Base-by-base conservation (phyloP, 1,140 invertebrate species). In the Globodera ellingtonae region DNA sequence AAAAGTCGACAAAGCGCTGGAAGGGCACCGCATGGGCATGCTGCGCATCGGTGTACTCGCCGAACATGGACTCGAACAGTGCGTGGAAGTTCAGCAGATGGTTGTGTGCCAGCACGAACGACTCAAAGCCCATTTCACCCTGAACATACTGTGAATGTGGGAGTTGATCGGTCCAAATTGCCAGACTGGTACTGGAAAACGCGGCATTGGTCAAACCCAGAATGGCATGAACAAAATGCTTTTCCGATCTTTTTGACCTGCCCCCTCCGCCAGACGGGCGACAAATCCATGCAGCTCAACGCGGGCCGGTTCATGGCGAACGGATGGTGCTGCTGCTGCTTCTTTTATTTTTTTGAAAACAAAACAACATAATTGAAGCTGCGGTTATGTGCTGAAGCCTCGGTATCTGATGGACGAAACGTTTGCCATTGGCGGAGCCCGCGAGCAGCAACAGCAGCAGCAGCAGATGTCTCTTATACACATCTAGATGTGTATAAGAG, bases 301-400 rank as follows among this genome's bases (percentile, higher is more conserved):
- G 81, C 88, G 66, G 87, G 85, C 18, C 87, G 88, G 52, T 89
- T 89, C 71, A 18, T 83, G 50, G 88, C 80, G 15, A 81, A 81
- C 66, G 80, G 80, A 71, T 47, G 80, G 59, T 77, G 65, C 47
- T 13, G 62, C 21, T n/a, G 62, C 52, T 56, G 35, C 35, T 35
- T 35, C 24, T 35, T 3, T 35, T 35, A 35, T 35, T 35, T 35
- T 24, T 24, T 62, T 21, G 18, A 13, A 13, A 7, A 15, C 15
- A 15, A 21, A 15, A 8, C 6, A 35, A 13, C 67, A 47, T 35
- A 1, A 67, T 77, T 65, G 9, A 35, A 77, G 75, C 4, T 97
- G 95, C 90, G 97, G 97, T 13, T 99, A 96, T 90, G 91, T 99
- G 0, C 89, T 99, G n/a, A 94, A 95, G 88, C 97, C 97, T 0